Conservation (phyloP, 2,888 invertebrate genomes). For the Anarsia innoxiella region DNA sequence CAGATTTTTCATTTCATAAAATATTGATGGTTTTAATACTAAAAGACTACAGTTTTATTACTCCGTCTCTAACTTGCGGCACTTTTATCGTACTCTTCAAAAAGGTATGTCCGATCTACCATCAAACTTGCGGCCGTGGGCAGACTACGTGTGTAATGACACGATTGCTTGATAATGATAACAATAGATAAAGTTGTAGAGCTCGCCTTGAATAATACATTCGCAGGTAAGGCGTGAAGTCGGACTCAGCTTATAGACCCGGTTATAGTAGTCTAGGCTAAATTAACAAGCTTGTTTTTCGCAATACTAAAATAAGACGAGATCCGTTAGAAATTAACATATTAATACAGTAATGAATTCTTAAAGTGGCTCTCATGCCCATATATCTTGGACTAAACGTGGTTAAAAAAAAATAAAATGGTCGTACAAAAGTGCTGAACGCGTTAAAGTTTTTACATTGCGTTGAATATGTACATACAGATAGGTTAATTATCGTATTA, state of each 20-base stretch:
- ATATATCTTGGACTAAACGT: slow-evolving; percentile 13
- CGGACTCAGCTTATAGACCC: neutral
- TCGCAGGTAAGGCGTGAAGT: neutral
- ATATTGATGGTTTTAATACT: too few relatives aligned
- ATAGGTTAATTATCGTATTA: neutral
- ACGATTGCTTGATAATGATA: slow-evolving; percentile 54
- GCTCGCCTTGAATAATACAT: slow-evolving; percentile 41
- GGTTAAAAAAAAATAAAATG: slow-evolving; percentile 11
- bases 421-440: slow-evolving; percentile 10
- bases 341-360: slow-evolving; percentile 13
- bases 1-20: neutral
- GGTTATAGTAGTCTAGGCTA: too few relatives aligned
- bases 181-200: slow-evolving; percentile 56
- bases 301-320: slow-evolving; percentile 7
- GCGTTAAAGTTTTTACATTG: slow-evolving; percentile 7
- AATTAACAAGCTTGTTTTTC: slow-evolving; percentile 12
- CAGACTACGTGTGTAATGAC: slow-evolving; percentile 59
- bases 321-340: slow-evolving; percentile 13
- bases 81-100: too few relatives aligned
- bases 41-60: too few relatives aligned
- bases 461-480: slow-evolving; percentile 12
- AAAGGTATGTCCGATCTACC: slow-evolving; percentile 35
- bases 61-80: neutral
- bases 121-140: slow-evolving; percentile 53
- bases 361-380: slow-evolving; percentile 12